phyloP scores from a whole-genome alignment of 2,888 invertebrate species.

The Tyria jacobaeae region DNA sequence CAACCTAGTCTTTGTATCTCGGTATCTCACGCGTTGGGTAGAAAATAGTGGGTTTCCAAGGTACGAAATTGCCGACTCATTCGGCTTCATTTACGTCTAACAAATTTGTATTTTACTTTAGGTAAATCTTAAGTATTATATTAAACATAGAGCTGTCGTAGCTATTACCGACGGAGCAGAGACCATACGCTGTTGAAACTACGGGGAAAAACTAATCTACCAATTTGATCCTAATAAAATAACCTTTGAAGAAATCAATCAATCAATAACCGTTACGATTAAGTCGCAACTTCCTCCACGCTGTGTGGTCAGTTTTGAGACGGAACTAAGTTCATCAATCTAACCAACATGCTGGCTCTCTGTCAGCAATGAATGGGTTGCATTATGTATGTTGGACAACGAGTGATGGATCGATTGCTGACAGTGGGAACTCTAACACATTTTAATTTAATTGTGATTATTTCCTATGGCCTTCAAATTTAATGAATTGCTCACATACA shows the following conservation, averaged over 20 bases:
- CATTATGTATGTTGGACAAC: background rate
- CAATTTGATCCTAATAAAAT: no score
- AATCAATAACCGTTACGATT: background rate
- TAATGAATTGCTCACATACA: background rate
- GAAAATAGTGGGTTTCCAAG: no score
- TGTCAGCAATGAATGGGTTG: slow-evolving; percentile 4
- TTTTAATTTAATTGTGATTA: background rate
- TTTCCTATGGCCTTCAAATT: background rate
- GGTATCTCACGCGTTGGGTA: no score
- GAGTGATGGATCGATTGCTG: slow-evolving; percentile 3
- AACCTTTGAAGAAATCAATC: background rate
- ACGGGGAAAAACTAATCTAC: no score
- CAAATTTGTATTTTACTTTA: no score
- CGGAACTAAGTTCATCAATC: slow-evolving; percentile 4
- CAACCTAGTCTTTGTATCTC: no score
- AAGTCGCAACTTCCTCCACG: background rate
- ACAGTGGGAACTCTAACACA: background rate
- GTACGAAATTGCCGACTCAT: no score
- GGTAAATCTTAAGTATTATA: no score
- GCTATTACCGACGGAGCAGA: no score
- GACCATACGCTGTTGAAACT: no score
- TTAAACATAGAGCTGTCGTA: no score
- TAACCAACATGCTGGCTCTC: slow-evolving; percentile 1
- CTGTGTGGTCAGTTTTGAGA: slow-evolving; percentile 3
- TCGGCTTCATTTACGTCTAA: no score